Evolutionary conservation across 37 sponge, comb jelly and placozoan genomes (phyloP).

Genomic region (Cladorhizidae sp.): DNA sequence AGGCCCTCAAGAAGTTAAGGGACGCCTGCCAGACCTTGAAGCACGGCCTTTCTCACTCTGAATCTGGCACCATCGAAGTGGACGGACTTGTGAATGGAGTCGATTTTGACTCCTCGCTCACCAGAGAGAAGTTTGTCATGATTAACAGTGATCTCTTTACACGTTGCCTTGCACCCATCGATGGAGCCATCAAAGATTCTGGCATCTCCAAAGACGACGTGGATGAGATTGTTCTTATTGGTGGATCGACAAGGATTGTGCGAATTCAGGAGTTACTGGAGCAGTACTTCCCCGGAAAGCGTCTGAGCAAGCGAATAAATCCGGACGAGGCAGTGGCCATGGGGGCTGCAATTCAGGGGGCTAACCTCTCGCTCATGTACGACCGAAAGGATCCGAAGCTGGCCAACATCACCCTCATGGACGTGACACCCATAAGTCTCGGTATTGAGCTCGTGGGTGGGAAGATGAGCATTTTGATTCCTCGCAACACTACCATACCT

Average conservation of each 20-base stretch:
- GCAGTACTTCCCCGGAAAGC: slow-evolving; percentile 55
- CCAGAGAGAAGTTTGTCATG: slow-evolving; percentile 80
- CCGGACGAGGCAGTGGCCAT: slow-evolving; percentile 97
- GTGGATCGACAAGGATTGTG: slow-evolving; percentile 88
- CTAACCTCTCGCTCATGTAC: slow-evolving; percentile 65
- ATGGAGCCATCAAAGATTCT: slow-evolving; percentile 76
- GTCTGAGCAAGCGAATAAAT: slow-evolving; percentile 88
- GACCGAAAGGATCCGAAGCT: slow-evolving; percentile 67
- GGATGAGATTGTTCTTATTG: slow-evolving; percentile 87
- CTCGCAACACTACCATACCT: slow-evolving; percentile 91
- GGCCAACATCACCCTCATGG: slow-evolving; percentile 88
- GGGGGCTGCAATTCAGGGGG: slow-evolving; percentile 95
- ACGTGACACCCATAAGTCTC: slow-evolving; percentile 86
- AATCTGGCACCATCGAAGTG: slow-evolving; percentile 71
- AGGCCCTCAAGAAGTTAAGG: slow-evolving; percentile 81
- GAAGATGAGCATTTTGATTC: slow-evolving; percentile 82
- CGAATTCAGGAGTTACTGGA: slow-evolving; percentile 74
- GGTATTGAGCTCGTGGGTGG: slow-evolving; percentile 88
- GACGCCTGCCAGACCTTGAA: slow-evolving; percentile 88
- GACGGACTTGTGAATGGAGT: slow-evolving; percentile 86
- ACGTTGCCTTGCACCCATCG: slow-evolving; percentile 71
- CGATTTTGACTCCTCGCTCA: slow-evolving; percentile 84
- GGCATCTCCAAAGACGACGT: slow-evolving; percentile 51
- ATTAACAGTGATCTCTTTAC: slow-evolving; percentile 70
- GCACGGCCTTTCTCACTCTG: slow-evolving; percentile 89